Evolutionary conservation across 2,888 invertebrate species (phyloP).

Genomic region (Chloromyia formosa): DNA sequence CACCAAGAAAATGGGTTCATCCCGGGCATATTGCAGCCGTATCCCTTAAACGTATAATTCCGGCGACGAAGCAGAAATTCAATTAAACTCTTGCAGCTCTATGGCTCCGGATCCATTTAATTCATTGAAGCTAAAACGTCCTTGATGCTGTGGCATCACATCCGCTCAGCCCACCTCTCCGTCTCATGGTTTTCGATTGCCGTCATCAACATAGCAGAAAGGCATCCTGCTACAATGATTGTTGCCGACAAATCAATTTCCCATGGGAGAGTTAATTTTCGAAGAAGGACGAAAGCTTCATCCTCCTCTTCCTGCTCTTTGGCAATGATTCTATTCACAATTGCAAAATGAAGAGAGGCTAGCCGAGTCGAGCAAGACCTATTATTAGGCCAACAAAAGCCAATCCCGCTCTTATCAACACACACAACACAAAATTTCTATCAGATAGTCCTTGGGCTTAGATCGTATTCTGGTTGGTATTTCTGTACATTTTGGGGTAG

Average conservation of each 20-base stretch:
- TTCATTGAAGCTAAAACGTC: conserved; percentile 4
- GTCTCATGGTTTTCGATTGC: too few species aligned
- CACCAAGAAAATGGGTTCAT: background rate
- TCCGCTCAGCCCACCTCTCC: background rate
- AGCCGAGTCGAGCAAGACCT: background rate
- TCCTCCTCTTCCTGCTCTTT: too few species aligned
- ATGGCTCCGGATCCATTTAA: conserved; percentile 30
- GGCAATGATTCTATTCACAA: background rate
- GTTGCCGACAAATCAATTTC: conserved; percentile 2
- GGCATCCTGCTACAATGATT: background rate
- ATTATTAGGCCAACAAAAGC: background rate
- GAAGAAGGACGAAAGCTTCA: background rate
- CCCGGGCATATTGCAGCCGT: background rate
- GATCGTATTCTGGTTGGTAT: too few species aligned
- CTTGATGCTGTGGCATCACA: background rate
- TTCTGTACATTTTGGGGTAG: too few species aligned
- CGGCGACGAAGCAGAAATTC: conserved; percentile 33
- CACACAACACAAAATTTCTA: background rate
- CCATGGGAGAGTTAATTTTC: conserved; percentile 18
- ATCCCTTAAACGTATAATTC: conserved; percentile 25
- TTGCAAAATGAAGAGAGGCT: background rate
- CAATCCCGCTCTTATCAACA: background rate
- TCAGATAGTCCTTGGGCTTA: too few species aligned
- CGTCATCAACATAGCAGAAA: too few species aligned
- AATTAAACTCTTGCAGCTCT: conserved; percentile 24